These are phyloP conservation scores for Nestor notabilis DNA, from an alignment of 2,113 vertebrate species.

Conservation along the genomic window DNA sequence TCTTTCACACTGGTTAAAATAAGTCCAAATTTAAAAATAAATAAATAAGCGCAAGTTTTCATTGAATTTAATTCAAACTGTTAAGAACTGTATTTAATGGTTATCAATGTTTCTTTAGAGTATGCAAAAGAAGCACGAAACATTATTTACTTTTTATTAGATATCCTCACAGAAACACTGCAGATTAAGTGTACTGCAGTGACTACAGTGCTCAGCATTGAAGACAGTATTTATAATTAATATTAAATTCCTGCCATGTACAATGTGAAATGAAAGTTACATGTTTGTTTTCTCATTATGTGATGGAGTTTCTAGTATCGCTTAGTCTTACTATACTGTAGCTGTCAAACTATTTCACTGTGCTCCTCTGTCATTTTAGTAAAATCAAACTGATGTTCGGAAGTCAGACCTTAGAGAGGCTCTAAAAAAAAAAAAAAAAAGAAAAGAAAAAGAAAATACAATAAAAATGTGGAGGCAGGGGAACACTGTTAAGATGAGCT, in stretches of 20 bases:
- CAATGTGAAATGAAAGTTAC: neutral
- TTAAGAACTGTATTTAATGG: neutral
- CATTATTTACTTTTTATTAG: neutral
- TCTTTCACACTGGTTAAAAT: neutral
- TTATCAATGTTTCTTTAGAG: neutral
- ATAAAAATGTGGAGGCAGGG: neutral
- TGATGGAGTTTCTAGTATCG: neutral
- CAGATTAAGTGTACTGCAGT: neutral
- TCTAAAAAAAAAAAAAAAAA: neutral
- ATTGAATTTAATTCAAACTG: neutral
- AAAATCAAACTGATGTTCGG: neutral
- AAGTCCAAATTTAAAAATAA: neutral
- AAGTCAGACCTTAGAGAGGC: neutral
- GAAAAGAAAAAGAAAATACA: neutral
- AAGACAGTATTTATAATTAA: neutral
- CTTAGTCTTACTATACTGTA: neutral
- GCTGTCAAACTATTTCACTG: neutral
- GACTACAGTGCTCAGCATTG: neutral
- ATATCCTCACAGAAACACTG: neutral
- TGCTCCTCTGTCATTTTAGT: neutral
- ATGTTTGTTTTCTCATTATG: neutral
- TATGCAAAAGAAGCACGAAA: neutral
- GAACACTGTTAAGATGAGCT: neutral
- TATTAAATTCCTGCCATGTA: neutral
- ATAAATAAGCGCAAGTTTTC: neutral